Base-by-base conservation (phyloP, 2,888 invertebrate species). In the Drosophila bunnanda region DNA sequence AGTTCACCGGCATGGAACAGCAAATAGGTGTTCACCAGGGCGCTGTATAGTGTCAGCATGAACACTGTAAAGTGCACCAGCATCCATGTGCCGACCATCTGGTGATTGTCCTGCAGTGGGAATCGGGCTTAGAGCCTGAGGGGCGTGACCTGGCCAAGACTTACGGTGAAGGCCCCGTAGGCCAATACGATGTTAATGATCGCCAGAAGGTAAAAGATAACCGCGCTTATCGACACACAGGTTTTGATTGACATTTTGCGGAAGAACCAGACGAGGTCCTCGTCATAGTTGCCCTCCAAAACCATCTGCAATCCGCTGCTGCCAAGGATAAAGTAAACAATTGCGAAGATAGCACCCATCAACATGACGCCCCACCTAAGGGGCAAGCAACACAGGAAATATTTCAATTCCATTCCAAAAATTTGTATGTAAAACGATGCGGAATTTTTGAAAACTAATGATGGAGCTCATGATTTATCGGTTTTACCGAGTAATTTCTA, bases 1-100 rank as follows among this genome's bases (percentile, higher is more conserved):
- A 17, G 7, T 38, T 65, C 68, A 77, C 77, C 20, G 3, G 65
- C 48, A 44, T 70, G 25, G 10, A 56, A 0, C 10, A 75, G 9
- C 2, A 61, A 61, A 9, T 38, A 0, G 7, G 20, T 7, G 53
- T 44, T 53, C 2, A 77, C n/a, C 30, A 77, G 12, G 0, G 64
- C 75, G 12, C 67, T 75, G 4, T 75, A 52, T 12, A 77, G 32
- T 0, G 77, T 77, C 10, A 74, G 60, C 13, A 77, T 22, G 13
- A 75, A 54, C 15, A 62, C 56, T 1, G 52, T 9, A 22, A 68
- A 71, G 34, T 71, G 68, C 1, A 75, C 36, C 58, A 77, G 25
- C 15, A 77, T 32, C 77, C 77, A 77, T 4, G 53, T 58, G 10
- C 67, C 77, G 32, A 77, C 38, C 3, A 30, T 41, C 0, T 9